Conservation (phyloP, 2,888 invertebrate species). For the Agrotis ipsilon region DNA sequence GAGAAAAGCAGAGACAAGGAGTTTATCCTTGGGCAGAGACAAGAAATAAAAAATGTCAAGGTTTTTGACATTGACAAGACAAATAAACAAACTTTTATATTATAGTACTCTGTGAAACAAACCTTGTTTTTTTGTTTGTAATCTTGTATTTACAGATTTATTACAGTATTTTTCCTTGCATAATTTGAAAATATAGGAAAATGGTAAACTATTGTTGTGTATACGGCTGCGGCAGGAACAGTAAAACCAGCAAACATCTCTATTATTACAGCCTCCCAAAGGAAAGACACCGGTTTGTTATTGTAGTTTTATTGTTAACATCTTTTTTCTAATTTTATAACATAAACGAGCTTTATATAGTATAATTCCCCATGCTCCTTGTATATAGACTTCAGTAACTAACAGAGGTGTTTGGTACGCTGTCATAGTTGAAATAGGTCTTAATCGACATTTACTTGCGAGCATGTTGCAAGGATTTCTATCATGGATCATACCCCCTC, state of each 20-base stretch:
- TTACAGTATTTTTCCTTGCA: neutral
- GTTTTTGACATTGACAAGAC: constrained; percentile 12
- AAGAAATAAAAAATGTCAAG: neutral
- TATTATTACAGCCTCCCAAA: constrained; percentile 84
- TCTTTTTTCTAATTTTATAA: neutral
- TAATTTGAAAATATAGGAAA: neutral
- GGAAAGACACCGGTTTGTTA: constrained; percentile 78
- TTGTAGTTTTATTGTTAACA: neutral
- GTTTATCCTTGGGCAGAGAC: no score
- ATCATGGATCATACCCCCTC: no score
- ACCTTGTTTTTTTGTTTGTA: neutral
- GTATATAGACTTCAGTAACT: neutral
- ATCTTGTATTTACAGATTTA: neutral
- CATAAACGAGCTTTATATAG: no score
- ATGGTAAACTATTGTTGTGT: constrained; percentile 89
- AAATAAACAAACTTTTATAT: neutral
- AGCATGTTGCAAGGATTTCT: no score
- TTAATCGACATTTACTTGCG: neutral
- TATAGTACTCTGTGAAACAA: no score
- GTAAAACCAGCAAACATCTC: constrained; percentile 80
- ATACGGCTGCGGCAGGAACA: constrained; percentile 82
- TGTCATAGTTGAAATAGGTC: neutral
- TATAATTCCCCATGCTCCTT: neutral
- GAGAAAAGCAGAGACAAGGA: neutral
- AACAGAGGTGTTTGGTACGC: neutral